Evolutionary conservation across 2,797 vertebrate species (phyloP), one percentile per base, ranked within the genome.

Genomic region (Channa striata): DNA sequence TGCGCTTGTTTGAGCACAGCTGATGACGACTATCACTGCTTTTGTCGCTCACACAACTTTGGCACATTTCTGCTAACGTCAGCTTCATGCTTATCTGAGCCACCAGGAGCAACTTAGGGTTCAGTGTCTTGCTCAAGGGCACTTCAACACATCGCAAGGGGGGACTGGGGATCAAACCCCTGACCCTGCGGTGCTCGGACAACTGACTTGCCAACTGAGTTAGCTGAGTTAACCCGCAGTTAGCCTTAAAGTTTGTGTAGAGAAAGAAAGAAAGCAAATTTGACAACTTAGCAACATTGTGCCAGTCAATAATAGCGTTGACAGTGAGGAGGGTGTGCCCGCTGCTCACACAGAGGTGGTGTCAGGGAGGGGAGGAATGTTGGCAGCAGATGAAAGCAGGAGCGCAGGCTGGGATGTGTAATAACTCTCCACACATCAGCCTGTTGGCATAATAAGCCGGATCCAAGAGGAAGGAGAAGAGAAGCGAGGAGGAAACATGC

Each of bases 301-400:
- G 73, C 59, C 76, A 36, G 81, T 84, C 80, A 87, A 87, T 83
- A 84, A 86, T 59, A 85, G 64, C 73, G 25, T 47, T 80, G 81
- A 83, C 68, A 72, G 51, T 5, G 49, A 61, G 74, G 79, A 87
- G 87, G 91, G 90, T 82, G 91, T 78, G 87, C 59, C 74, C 30
- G 58, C 62, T 72, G n/a, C 73, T 84, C 68, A 11, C 53, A 73
- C 53, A 73, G 70, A 83, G 88, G 89, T 87, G 74, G 82, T 84
- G 72, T 71, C 69, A 79, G 74, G 68, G 77, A 77, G 56, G 62
- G 74, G 71, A 88, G 78, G 88, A 93, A 93, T 92, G 88, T 89
- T 93, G 92, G 92, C 90, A 8, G 44, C 40, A 79, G 84, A 93
- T 93, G 72, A 94, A 93, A 93, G 89, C 75, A 1, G 51, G 23